Percentiles rank a stretch among this genome's conserved stretches.
phyloP scores from a whole-genome alignment of 2,888 invertebrate genomes.

The Exocentrus adspersus region DNA sequence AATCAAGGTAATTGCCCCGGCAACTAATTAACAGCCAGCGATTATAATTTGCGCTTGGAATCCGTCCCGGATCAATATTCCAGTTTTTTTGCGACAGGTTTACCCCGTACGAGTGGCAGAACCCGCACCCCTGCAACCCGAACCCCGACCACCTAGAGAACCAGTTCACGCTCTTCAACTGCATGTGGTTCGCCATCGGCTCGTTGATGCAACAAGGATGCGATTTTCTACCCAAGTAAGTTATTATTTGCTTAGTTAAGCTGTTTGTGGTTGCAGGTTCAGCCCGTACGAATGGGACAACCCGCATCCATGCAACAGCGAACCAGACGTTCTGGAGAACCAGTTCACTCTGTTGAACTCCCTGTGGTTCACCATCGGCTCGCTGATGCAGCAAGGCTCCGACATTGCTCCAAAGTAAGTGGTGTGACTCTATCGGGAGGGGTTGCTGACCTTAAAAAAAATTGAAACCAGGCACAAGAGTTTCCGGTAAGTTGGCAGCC shows the following conservation, averaged over 20 bases:
- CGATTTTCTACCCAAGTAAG: slow-evolving; percentile 94
- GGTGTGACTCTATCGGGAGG: slow-evolving; percentile 14
- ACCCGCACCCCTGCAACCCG: slow-evolving; percentile 86
- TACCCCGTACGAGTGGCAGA: slow-evolving; percentile 96
- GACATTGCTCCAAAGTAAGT: slow-evolving; percentile 92
- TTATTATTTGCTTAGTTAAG: slow-evolving; percentile 44
- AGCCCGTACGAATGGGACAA: slow-evolving; percentile 95
- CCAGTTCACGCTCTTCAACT: slow-evolving; percentile 91
- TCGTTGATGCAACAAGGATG: slow-evolving; percentile 96
- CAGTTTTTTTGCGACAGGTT: slow-evolving; percentile 80
- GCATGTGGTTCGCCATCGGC: slow-evolving; percentile 97
- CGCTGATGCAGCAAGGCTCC: slow-evolving; percentile 92
- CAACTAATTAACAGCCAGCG: neutral
- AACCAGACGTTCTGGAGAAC: slow-evolving; percentile 88
- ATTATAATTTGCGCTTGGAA: neutral
- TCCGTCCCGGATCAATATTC: neutral
- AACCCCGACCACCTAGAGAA: slow-evolving; percentile 86
- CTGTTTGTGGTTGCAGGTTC: slow-evolving; percentile 71
- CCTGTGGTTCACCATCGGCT: slow-evolving; percentile 94
- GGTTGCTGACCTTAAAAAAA: too few species aligned
- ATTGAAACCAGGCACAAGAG: too few species aligned
- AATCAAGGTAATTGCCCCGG: neutral
- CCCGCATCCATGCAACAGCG: slow-evolving; percentile 85
- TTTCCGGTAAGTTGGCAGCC: too few species aligned
- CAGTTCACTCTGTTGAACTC: slow-evolving; percentile 91